Conservation (phyloP, 2,113 vertebrate species). For the Baryphthengus martii region DNA sequence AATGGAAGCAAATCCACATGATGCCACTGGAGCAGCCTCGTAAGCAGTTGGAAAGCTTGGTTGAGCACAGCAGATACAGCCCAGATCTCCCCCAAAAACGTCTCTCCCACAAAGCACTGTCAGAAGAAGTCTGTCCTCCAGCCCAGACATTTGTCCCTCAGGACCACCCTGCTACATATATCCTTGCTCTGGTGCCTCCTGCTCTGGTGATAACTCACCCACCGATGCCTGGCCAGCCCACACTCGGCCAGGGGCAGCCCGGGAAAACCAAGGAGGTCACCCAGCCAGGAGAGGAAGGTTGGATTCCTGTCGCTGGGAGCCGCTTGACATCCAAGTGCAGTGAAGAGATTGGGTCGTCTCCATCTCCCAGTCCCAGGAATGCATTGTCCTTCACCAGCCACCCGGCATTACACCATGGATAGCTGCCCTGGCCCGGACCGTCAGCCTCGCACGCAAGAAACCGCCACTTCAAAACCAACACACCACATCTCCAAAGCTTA, state of each 20-base stretch:
- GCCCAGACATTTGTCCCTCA: no score
- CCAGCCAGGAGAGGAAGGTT: background rate
- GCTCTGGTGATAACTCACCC: background rate
- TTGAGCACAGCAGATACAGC: background rate
- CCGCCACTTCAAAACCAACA: background rate
- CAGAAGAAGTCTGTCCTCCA: accelerated
- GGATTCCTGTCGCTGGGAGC: background rate
- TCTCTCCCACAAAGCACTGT: background rate
- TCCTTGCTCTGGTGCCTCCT: background rate
- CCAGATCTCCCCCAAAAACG: background rate
- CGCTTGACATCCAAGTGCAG: background rate
- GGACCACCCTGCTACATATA: no score
- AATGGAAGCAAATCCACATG: accelerated
- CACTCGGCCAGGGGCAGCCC: background rate
- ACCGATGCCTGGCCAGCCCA: background rate
- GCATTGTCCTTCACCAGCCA: background rate
- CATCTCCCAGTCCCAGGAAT: background rate
- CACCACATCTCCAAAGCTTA: background rate
- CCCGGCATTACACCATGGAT: background rate
- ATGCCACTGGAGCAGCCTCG: accelerated
- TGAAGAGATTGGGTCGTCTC: background rate
- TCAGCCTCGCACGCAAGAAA: background rate
- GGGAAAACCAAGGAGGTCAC: background rate
- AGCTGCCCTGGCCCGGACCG: background rate
- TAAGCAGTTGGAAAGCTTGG: background rate